Evolutionary conservation across 35 echinoderm and acorn worm genomes (phyloP).

Genomic region (Lytechinus variegatus): DNA sequence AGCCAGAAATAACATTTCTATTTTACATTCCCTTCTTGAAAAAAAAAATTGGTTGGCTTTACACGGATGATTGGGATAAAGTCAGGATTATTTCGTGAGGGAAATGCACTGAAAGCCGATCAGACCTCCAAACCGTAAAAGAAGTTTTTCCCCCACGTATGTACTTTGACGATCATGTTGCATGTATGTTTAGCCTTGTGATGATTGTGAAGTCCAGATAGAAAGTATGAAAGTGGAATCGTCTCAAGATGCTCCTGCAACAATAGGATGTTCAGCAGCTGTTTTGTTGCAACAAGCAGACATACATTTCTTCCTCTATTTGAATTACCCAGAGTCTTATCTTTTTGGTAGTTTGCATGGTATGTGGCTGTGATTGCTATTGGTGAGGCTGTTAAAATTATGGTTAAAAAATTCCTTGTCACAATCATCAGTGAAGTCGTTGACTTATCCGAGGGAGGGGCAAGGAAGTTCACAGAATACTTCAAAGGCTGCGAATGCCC

Average conservation of each 20-base stretch:
- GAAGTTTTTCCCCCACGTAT: not conserved
- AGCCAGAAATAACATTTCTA: not conserved
- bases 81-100: not conserved
- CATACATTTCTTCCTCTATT: not conserved
- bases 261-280: not conserved
- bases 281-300: not conserved
- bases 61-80: not conserved
- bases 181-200: not conserved
- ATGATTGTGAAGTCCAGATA: not conserved
- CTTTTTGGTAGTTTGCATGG: not conserved
- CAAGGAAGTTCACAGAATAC: not conserved
- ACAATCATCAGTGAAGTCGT: not conserved
- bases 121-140: not conserved
- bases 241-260: not conserved
- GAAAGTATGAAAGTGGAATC: not conserved
- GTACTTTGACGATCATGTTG: not conserved
- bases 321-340: not conserved
- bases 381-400: not conserved
- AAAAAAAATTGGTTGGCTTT: not conserved
- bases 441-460: not conserved
- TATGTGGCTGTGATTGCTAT: not conserved
- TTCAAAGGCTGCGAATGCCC: not conserved
- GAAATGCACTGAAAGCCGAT: not conserved
- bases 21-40: not conserved
- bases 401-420: not conserved